Percentiles rank a stretch among this genome's conserved stretches.
These are phyloP conservation scores for Volucella inflata DNA, from an alignment of 2,888 invertebrate genomes.

Conservation along the genomic window DNA sequence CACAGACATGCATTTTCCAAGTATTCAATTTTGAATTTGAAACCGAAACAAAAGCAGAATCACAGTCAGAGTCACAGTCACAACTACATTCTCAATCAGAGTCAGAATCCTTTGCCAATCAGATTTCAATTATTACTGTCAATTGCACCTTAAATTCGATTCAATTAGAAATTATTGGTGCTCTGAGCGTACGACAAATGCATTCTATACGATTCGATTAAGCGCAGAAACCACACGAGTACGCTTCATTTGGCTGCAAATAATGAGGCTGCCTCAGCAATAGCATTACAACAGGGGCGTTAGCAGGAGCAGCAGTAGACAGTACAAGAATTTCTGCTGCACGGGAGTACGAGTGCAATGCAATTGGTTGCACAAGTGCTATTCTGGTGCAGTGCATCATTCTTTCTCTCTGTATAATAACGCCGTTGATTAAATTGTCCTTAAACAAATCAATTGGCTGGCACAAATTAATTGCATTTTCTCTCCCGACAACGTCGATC, in stretches of 20 bases:
- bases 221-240: conserved; percentile 52
- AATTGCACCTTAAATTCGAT: conserved; percentile 84
- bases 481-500: conserved; percentile 77
- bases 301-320: background rate
- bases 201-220: conserved; percentile 73
- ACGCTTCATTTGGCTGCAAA: conserved; percentile 5
- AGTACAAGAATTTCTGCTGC: background rate
- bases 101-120: conserved; percentile 68
- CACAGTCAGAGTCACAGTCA: too few species aligned
- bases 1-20: conserved; percentile 34
- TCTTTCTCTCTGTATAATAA: conserved; percentile 72
- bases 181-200: conserved; percentile 69
- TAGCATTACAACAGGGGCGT: too few species aligned
- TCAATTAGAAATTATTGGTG: conserved; percentile 83
- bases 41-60: background rate
- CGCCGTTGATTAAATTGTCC: conserved; percentile 83
- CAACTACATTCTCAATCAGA: conserved; percentile 21
- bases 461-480: conserved; percentile 83
- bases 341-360: conserved; percentile 15
- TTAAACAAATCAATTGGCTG: conserved; percentile 84
- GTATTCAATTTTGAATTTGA: conserved; percentile 4
- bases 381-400: conserved; percentile 36
- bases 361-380: conserved; percentile 57
- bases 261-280: background rate
- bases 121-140: conserved; percentile 79